Evolutionary conservation across 2,113 vertebrate genomes (phyloP).

Genomic region (Donacobius atricapilla): DNA sequence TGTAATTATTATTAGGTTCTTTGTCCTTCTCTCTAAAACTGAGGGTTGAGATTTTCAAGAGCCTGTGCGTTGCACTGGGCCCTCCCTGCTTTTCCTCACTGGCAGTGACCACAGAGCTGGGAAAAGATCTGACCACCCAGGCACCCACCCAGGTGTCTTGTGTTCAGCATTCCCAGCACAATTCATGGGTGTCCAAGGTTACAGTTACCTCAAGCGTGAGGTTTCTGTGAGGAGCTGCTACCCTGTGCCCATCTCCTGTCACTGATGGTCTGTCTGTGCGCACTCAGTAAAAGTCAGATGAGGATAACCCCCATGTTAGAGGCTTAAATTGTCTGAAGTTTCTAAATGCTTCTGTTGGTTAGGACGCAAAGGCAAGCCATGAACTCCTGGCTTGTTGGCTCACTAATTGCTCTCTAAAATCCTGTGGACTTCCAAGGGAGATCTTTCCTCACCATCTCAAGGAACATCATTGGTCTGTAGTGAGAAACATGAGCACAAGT

Average conservation of each 20-base stretch:
- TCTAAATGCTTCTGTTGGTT: background rate
- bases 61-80: accelerated
- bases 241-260: background rate
- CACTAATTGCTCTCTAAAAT: background rate
- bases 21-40: background rate
- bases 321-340: background rate
- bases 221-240: background rate
- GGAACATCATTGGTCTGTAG: background rate
- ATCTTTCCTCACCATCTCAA: background rate
- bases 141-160: background rate
- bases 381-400: background rate
- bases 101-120: background rate
- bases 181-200: too few relatives aligned
- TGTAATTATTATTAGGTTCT: background rate
- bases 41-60: background rate
- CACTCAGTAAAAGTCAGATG: background rate
- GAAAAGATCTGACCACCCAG: background rate
- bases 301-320: background rate
- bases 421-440: background rate
- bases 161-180: background rate
- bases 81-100: background rate
- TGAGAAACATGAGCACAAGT: background rate
- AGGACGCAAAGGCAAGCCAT: background rate
- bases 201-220: background rate
- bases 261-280: background rate